Conservation (phyloP, 2,888 invertebrate species). For the Trileptium ribeirensis region DNA sequence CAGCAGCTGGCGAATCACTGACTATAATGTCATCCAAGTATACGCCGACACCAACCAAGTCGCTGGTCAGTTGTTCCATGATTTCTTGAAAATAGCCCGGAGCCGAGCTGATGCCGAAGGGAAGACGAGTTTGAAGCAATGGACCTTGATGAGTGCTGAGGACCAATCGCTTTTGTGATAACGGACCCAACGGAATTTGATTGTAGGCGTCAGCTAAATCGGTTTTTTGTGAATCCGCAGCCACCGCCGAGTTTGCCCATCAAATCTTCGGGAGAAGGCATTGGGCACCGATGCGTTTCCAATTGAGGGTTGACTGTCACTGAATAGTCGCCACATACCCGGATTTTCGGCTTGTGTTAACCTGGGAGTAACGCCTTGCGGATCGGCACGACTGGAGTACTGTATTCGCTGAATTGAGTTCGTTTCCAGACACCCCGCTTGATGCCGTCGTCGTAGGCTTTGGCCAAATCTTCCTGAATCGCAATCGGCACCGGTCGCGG, state of each 20-base stretch:
- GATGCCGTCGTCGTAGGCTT: background rate
- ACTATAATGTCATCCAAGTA: slow-evolving; percentile 21
- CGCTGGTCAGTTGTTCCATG: slow-evolving; percentile 26
- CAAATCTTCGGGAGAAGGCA: slow-evolving; percentile 6
- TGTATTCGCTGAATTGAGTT: slow-evolving; percentile 2
- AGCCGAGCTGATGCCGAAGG: slow-evolving; percentile 21
- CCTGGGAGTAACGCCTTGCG: background rate
- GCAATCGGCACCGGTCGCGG: background rate
- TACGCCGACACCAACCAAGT: slow-evolving; percentile 25
- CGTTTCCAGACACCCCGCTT: background rate
- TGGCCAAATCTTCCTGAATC: background rate
- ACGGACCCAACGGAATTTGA: background rate
- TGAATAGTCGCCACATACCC: slow-evolving; percentile 7
- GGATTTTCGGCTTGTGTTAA: background rate
- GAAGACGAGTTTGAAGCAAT: slow-evolving; percentile 22
- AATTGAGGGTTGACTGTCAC: slow-evolving; percentile 10
- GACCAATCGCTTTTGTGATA: background rate
- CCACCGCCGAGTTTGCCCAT: background rate
- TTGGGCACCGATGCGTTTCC: background rate
- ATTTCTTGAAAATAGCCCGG: slow-evolving; percentile 28
- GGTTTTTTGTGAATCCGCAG: background rate
- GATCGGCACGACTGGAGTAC: slow-evolving; percentile 1
- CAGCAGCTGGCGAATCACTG: background rate
- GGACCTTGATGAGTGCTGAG: slow-evolving; percentile 26
- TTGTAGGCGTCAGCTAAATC: slow-evolving; percentile 5